Evolutionary conservation across 2,797 vertebrate species (phyloP).

Genomic region (Delichon dasypus): DNA sequence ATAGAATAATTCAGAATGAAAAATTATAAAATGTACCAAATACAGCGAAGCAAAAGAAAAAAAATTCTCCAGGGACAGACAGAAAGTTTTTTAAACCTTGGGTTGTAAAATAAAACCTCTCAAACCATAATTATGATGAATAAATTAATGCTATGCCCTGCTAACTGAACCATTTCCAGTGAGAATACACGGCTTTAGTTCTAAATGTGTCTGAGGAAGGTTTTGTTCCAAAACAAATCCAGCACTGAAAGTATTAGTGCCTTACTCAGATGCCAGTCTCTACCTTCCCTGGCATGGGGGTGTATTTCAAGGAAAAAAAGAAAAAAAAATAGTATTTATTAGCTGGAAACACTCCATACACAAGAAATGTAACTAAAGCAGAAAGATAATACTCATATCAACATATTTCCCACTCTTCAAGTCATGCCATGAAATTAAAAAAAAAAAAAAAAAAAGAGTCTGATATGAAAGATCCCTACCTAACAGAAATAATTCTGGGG

Average conservation of each 20-base stretch:
- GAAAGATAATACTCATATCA: not conserved
- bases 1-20: not conserved
- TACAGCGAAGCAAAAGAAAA: not conserved
- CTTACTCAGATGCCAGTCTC: not conserved
- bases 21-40: not conserved
- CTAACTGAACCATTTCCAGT: not conserved
- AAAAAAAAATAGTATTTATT: not conserved
- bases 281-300: accelerated
- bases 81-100: not conserved
- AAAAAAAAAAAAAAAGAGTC: not conserved
- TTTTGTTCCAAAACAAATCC: not conserved
- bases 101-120: not conserved
- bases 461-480: not conserved
- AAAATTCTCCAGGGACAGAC: not conserved
- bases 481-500: not conserved
- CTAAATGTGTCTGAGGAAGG: not conserved
- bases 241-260: not conserved
- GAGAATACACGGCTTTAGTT: not conserved
- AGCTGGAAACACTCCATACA: not conserved
- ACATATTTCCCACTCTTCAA: not conserved
- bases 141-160: not conserved
- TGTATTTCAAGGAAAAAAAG: not conserved
- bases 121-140: not conserved
- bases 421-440: not conserved
- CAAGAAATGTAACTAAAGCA: not conserved